Evolutionary conservation across 2,888 invertebrate species (phyloP).

Genomic region (Phanerotoma sp.): DNA sequence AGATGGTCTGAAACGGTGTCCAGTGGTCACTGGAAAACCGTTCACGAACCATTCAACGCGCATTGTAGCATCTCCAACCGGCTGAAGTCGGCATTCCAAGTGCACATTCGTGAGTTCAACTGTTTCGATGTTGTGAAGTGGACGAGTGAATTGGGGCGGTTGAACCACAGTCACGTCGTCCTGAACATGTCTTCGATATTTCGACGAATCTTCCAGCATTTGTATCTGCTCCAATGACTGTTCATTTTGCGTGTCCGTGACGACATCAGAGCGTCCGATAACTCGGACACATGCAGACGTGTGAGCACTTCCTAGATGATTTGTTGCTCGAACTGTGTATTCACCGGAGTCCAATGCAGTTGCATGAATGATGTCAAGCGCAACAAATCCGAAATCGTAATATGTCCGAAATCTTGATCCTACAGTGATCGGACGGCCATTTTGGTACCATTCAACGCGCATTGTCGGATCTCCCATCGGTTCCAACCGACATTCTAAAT

Average conservation of each 20-base stretch:
- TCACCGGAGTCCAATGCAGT: constrained; percentile 94
- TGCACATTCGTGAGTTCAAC: constrained; percentile 90
- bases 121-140: constrained; percentile 86
- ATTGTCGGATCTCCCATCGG: constrained; percentile 96
- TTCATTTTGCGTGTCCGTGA: constrained; percentile 90
- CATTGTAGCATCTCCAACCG: constrained; percentile 90
- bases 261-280: constrained; percentile 76
- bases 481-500: constrained; percentile 87
- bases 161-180: constrained; percentile 84
- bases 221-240: constrained; percentile 90
- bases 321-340: constrained; percentile 91
- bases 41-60: constrained; percentile 96
- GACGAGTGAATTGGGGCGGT: constrained; percentile 84
- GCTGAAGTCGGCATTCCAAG: constrained; percentile 87
- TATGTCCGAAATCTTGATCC: constrained; percentile 92
- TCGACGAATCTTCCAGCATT: constrained; percentile 78
- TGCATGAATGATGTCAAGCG: constrained; percentile 91
- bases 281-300: constrained; percentile 89
- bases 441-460: constrained; percentile 95
- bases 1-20: constrained; percentile 92
- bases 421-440: constrained; percentile 84
- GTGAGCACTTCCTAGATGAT: constrained; percentile 89
- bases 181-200: constrained; percentile 67
- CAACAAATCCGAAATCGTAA: constrained; percentile 97
- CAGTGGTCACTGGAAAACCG: constrained; percentile 87